Conservation (phyloP, 1,140 invertebrate genomes). For the Portunus trituberculatus region DNA sequence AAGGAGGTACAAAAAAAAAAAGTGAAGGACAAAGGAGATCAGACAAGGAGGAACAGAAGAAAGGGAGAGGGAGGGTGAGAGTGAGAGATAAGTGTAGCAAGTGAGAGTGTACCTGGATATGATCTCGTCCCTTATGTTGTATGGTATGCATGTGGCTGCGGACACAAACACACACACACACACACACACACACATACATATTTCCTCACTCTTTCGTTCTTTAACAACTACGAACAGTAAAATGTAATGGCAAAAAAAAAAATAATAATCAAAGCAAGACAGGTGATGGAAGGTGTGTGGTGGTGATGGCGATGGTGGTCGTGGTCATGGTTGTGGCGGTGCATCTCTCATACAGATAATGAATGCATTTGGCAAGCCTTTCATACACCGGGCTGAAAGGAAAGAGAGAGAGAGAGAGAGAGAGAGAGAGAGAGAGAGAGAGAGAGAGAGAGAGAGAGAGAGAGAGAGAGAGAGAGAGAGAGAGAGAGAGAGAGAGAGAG, state of each 20-base stretch:
- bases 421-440: no score
- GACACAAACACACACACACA: not conserved
- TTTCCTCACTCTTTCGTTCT: not conserved
- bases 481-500: no score
- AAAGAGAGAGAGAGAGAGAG: not conserved
- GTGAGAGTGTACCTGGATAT: not conserved
- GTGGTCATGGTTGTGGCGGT: no score
- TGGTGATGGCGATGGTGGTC: no score
- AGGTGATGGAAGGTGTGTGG: not conserved
- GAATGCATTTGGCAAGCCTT: no score
- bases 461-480: no score
- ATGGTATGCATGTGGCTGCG: not conserved
- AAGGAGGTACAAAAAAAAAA: not conserved
- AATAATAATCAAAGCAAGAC: no score
- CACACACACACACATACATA: no score
- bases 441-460: no score
- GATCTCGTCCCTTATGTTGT: not conserved
- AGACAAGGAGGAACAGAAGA: slow-evolving; percentile 7
- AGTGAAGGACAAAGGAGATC: not conserved
- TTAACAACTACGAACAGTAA: not conserved
- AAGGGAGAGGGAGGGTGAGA: not conserved
- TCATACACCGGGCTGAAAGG: not conserved
- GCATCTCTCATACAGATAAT: not conserved
- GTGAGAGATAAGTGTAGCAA: slow-evolving; percentile 27
- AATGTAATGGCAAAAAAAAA: not conserved